These are phyloP conservation scores for Xiphias gladius DNA, from an alignment of 2,113 vertebrate species.

Conservation along the genomic window DNA sequence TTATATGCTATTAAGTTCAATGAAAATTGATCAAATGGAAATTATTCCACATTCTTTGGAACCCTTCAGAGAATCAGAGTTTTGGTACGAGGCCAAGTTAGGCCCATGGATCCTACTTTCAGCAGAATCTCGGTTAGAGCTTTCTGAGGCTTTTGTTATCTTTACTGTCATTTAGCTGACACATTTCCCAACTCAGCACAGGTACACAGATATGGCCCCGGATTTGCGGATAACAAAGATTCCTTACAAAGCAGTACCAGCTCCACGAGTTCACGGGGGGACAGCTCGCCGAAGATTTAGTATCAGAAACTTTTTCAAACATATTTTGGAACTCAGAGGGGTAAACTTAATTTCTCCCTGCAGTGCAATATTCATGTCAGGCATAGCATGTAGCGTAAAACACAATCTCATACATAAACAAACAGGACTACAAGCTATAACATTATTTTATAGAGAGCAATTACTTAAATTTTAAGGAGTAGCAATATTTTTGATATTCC, in stretches of 20 bases:
- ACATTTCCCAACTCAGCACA: slow-evolving; percentile 70
- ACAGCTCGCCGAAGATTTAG: slow-evolving; percentile 37
- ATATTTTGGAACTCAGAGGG: slow-evolving; percentile 25
- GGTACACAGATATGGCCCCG: slow-evolving; percentile 47
- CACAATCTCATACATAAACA: slow-evolving; percentile 25
- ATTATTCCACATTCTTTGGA: slow-evolving; percentile 15
- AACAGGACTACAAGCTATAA: slow-evolving; percentile 14
- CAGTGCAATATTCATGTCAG: slow-evolving; percentile 27
- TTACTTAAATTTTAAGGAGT: slow-evolving; percentile 17
- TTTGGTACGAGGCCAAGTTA: slow-evolving; percentile 35
- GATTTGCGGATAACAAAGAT: slow-evolving; percentile 51
- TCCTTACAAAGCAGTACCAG: slow-evolving; percentile 73
- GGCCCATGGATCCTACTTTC: slow-evolving; percentile 36
- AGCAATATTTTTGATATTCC: slow-evolving; percentile 11
- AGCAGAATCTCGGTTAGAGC: slow-evolving; percentile 40
- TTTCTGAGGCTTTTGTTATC: slow-evolving; percentile 63
- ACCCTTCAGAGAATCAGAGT: neutral
- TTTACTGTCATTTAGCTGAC: slow-evolving; percentile 74
- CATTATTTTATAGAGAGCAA: slow-evolving; percentile 1
- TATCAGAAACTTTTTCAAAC: slow-evolving; percentile 42
- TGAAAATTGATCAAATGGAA: slow-evolving; percentile 56
- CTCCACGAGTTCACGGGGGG: slow-evolving; percentile 36
- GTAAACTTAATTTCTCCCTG: slow-evolving; percentile 46
- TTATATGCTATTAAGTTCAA: slow-evolving; percentile 52
- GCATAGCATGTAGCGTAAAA: slow-evolving; percentile 12